A percentile compares a stretch with the other conserved stretches of the same genome.
These are phyloP conservation scores for Lydus trimaculatus DNA, from an alignment of 2,888 invertebrate species.

Conservation along the genomic window DNA sequence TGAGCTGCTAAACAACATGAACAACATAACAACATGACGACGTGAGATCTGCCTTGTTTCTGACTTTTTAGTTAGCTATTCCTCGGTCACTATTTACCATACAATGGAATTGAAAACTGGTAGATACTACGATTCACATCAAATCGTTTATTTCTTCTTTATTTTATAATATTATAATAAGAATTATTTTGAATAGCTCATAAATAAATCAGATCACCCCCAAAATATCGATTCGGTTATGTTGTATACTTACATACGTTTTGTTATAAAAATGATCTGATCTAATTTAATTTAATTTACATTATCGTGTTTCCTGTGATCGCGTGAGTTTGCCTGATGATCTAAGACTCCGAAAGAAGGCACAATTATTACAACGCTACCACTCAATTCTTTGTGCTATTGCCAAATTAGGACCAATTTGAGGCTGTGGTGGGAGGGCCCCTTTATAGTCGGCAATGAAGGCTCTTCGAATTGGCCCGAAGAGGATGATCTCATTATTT, in stretches of 20 bases:
- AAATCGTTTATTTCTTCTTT: conserved; percentile 43
- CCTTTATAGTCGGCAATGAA: too few relatives aligned
- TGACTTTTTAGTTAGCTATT: conserved; percentile 31
- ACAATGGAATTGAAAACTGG: conserved; percentile 49
- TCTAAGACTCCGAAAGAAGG: too few relatives aligned
- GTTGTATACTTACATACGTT: neutral
- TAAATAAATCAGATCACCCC: conserved; percentile 47
- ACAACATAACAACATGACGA: conserved; percentile 33
- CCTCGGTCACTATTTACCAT: conserved; percentile 25
- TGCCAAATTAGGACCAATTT: too few relatives aligned
- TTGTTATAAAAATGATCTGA: too few relatives aligned
- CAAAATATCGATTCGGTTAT: conserved; percentile 27
- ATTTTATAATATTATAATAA: conserved; percentile 44
- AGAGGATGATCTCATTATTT: too few relatives aligned
- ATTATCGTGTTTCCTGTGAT: too few relatives aligned
- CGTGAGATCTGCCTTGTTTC: conserved; percentile 33
- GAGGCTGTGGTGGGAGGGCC: too few relatives aligned
- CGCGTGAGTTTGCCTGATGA: too few relatives aligned
- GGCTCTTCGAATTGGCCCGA: too few relatives aligned
- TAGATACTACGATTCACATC: conserved; percentile 49
- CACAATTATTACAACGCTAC: too few relatives aligned
- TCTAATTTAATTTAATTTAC: neutral
- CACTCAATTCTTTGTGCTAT: too few relatives aligned
- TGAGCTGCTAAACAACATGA: conserved; percentile 31
- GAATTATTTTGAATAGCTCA: conserved; percentile 54